Base-by-base conservation (phyloP, 2,113 vertebrate genomes). In the Podarcis muralis region DNA sequence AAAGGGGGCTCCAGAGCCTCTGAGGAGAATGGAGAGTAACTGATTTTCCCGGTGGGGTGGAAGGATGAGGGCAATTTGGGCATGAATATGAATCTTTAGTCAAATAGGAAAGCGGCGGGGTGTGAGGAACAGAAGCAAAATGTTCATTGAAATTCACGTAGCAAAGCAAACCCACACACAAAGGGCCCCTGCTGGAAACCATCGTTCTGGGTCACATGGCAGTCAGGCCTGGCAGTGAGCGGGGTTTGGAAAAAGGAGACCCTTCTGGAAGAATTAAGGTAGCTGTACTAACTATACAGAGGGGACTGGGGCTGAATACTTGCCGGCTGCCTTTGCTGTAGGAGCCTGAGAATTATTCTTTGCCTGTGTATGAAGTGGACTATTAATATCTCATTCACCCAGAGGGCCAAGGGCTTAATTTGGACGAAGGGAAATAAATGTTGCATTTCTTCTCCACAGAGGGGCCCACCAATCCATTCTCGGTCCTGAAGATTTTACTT, bases 21-120 rank as follows among this genome's bases (percentile, higher is more conserved):
- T 91, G 89, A 84, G 1, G 62, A 91, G 91, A 37, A 90, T 32
- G 0, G 87, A 0, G 3, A 92, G 86, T 93, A 94, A 94, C 92
- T 93, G 93, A 93, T 94, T 95, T 93, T 89, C 88, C 85, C 0
- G 2, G 79, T 80, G 91, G 94, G 92, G 92, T n/a, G 85, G 92
- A 76, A 88, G 89, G 89, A 91, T 90, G 93, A 6, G 11, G 91
- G 94, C 92, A 94, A 95, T 94, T 95, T 93, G 93, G 88, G 93
- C 80, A 87, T 92, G 93, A 86, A 92, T 92, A 94, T 65, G 94
- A 83, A 91, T 92, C 91, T 93, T 93, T 65, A 84, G 90, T 72
- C 87, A 92, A 95, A 85, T 74, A 91, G 84, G 92, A 3, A 0
- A 94, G 87, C 93, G 32, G 87, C 27, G 0, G 95, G 95, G 86